Conservation (phyloP, 35 echinoderm and acorn worm species). For the Patiria miniata region DNA sequence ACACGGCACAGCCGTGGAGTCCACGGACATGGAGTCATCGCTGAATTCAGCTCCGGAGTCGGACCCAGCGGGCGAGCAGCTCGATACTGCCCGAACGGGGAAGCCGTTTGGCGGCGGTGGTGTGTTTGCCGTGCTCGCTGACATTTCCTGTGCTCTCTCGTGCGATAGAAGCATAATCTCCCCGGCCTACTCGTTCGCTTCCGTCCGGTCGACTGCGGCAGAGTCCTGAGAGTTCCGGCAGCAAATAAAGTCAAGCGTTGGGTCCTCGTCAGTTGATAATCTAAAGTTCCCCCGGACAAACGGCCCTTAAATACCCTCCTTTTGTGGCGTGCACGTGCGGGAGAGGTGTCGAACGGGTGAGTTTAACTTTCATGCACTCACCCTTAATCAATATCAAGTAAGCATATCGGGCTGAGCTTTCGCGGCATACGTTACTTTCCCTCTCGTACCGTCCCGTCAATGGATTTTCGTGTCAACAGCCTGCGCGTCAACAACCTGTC, state of each 20-base stretch:
- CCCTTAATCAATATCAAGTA: not conserved
- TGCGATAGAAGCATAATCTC: not conserved
- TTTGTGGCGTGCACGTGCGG: constrained; percentile 18
- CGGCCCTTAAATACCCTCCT: constrained; percentile 14
- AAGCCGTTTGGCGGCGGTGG: not conserved
- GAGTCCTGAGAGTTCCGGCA: constrained; percentile 13
- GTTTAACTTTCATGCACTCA: constrained; percentile 20
- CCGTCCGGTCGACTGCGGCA: constrained; percentile 18
- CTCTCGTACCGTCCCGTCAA: not conserved
- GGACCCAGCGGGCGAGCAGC: constrained; percentile 41
- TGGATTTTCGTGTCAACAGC: not conserved
- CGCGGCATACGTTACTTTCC: not conserved
- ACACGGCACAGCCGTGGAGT: not conserved
- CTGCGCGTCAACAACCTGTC: not conserved
- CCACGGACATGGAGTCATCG: constrained; percentile 59
- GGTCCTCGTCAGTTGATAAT: constrained; percentile 13
- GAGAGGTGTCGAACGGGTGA: not conserved
- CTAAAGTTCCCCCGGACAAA: constrained; percentile 5
- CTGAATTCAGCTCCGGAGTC: constrained; percentile 64
- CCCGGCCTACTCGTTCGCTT: not conserved
- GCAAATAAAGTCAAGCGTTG: constrained; percentile 29
- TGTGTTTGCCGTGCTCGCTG: not conserved
- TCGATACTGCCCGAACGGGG: constrained; percentile 13
- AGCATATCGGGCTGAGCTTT: not conserved
- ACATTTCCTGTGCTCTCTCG: constrained; percentile 12